Evolutionary conservation across 2,888 invertebrate genomes (phyloP), one percentile per base, ranked within the genome.

Genomic region (Lissocephala sabroskyi): DNA sequence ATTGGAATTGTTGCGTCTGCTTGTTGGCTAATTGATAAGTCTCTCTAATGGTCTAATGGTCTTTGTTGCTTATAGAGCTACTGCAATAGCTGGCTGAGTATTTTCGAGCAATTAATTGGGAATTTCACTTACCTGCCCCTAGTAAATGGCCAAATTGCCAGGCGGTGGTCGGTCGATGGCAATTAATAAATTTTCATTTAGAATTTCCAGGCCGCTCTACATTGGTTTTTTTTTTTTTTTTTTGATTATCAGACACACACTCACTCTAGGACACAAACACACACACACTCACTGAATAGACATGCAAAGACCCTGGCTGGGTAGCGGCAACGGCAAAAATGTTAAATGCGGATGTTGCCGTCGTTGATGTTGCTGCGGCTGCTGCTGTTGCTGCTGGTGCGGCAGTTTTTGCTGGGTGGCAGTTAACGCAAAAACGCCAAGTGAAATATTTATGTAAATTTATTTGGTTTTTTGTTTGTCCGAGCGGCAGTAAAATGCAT

Each of bases 371-470:
- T 33, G 46, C 14, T 14, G 32, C 11, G 14, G 14, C 9, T 23
- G 18, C 23, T 42, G 42, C 19, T 19, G 17, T 41, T 41, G n/a
- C n/a, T 41, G 11, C 23, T n/a, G 23, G 14, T 16, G 14, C n/a
- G n/a, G n/a, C n/a, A n/a, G 19, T 35, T 19, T 11, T 35, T 26
- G 43, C 3, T 14, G 35, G 2, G 2, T 26, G 35, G 35, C 35
- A 43, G n/a, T n/a, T n/a, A 30, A 10, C 2, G 41, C 41, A 18
- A 11, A 28, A 54, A 56, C 62, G 59, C 71, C 65, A 71, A 75
- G 71, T 71, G 75, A 71, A 71, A 75, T 75, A 71, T 75, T 75
- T 71, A 71, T 71, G 71, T 59, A 71, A 75, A 71, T 71, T 71
- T 71, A 75, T 75, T 75, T 71, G 57, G 59, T 66, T 74, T 62